phyloP scores from a whole-genome alignment of 2,888 invertebrate species.

The Neocrepidodera transversa region DNA sequence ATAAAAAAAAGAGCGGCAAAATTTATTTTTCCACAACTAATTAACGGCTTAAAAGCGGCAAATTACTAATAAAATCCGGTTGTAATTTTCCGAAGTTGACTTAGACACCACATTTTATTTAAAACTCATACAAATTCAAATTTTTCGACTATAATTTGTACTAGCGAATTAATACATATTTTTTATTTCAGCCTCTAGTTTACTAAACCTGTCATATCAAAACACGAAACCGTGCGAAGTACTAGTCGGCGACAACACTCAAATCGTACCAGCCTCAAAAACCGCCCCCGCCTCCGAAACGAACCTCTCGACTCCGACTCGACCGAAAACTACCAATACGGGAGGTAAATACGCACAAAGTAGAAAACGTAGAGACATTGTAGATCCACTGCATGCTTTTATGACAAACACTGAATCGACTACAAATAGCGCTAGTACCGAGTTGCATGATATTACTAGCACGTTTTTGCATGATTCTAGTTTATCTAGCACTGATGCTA shows the following conservation, averaged over 20 bases:
- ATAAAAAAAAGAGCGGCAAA: too few species aligned
- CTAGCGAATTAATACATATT: too few species aligned
- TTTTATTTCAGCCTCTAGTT: slow-evolving; percentile 79
- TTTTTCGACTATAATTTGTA: too few species aligned
- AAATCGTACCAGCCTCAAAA: slow-evolving; percentile 74
- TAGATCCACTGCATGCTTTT: slow-evolving; percentile 56
- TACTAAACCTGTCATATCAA: slow-evolving; percentile 85
- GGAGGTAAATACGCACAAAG: slow-evolving; percentile 63
- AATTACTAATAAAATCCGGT: too few species aligned
- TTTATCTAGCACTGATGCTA: slow-evolving; percentile 43
- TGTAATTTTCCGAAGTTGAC: too few species aligned
- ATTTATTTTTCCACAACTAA: too few species aligned
- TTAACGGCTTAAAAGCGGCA: too few species aligned
- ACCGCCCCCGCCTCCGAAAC: slow-evolving; percentile 68
- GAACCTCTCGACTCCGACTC: slow-evolving; percentile 73
- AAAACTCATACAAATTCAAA: too few species aligned
- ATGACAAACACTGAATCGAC: slow-evolving; percentile 47
- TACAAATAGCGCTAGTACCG: slow-evolving; percentile 46
- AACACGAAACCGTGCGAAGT: slow-evolving; percentile 84
- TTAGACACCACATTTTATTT: too few species aligned
- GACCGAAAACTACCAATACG: slow-evolving; percentile 67
- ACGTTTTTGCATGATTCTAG: slow-evolving; percentile 55
- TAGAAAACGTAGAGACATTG: slow-evolving; percentile 74
- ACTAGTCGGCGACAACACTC: slow-evolving; percentile 79
- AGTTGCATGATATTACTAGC: slow-evolving; percentile 51